Evolutionary conservation across 2,113 vertebrate species (phyloP).

Genomic region (Dicrurus megarhynchus): DNA sequence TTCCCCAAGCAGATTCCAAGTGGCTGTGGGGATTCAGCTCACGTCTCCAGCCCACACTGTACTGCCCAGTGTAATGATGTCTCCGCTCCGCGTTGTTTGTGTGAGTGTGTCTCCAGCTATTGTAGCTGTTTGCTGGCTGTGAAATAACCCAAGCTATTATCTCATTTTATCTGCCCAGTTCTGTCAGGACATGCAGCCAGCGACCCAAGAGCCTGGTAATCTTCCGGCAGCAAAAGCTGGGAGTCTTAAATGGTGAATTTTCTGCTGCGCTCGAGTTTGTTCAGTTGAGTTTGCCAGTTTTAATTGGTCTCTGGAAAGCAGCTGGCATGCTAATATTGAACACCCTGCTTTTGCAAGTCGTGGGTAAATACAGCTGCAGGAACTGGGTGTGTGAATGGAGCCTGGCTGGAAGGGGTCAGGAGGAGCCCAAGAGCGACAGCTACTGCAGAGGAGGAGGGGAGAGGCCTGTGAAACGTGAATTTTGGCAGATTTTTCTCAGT

Average conservation of each 20-base stretch:
- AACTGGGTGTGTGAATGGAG: constrained; percentile 8
- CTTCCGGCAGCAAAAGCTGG: constrained; percentile 28
- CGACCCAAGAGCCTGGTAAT: constrained; percentile 47
- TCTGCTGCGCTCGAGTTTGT: constrained; percentile 46
- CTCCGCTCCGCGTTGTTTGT: background rate
- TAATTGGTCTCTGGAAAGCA: constrained; percentile 64
- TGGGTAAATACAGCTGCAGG: constrained; percentile 68
- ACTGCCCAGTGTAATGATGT: background rate
- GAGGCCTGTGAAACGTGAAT: background rate
- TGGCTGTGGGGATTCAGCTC: background rate
- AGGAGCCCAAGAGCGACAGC: background rate
- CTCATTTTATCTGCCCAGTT: constrained; percentile 51
- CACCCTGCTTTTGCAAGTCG: constrained; percentile 34
- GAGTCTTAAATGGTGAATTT: constrained; percentile 53
- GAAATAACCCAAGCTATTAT: constrained; percentile 55
- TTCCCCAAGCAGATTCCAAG: background rate
- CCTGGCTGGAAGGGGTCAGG: background rate
- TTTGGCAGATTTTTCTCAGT: background rate
- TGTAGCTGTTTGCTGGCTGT: constrained; percentile 54
- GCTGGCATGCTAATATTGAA: constrained; percentile 50
- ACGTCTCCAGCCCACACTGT: background rate
- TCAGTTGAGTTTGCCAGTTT: constrained; percentile 44
- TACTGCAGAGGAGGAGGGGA: background rate
- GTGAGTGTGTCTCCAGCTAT: background rate
- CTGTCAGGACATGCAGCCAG: constrained; percentile 52